Percentiles rank a stretch among this genome's conserved stretches.
These are phyloP conservation scores for Heterotilapia buettikoferi DNA, from an alignment of 2,113 vertebrate species.

Conservation along the genomic window DNA sequence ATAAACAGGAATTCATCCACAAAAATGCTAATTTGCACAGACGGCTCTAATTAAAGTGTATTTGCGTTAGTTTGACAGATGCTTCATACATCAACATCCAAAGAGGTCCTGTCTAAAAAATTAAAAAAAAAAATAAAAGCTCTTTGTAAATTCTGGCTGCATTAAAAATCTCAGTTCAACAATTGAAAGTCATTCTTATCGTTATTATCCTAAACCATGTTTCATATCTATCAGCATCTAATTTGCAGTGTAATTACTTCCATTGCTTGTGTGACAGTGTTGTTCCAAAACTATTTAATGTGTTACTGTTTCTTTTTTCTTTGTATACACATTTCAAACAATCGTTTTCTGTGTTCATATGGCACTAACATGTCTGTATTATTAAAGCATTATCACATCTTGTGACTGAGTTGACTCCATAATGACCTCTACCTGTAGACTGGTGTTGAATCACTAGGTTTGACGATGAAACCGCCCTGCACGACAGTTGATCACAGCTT, in stretches of 20 bases:
- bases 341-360: not conserved
- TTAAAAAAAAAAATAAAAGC: not conserved
- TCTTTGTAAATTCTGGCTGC: not conserved
- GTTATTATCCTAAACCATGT: not conserved
- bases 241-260: not conserved
- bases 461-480: not conserved
- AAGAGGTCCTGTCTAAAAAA: not conserved
- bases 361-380: constrained; percentile 8
- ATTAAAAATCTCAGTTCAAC: not conserved
- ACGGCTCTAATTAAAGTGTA: not conserved
- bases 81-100: not conserved
- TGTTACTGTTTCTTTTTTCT: not conserved
- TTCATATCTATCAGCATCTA: not conserved
- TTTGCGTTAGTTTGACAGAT: not conserved
- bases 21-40: not conserved
- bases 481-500: not conserved
- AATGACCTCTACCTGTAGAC: not conserved
- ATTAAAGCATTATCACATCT: constrained; percentile 15
- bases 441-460: not conserved
- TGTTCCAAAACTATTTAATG: not conserved
- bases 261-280: not conserved
- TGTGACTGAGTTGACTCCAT: not conserved
- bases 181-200: not conserved
- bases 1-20: not conserved
- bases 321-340: not conserved